These are phyloP conservation scores for Gryllus bimaculatus DNA, from an alignment of 1,140 invertebrate genomes.

Conservation along the genomic window DNA sequence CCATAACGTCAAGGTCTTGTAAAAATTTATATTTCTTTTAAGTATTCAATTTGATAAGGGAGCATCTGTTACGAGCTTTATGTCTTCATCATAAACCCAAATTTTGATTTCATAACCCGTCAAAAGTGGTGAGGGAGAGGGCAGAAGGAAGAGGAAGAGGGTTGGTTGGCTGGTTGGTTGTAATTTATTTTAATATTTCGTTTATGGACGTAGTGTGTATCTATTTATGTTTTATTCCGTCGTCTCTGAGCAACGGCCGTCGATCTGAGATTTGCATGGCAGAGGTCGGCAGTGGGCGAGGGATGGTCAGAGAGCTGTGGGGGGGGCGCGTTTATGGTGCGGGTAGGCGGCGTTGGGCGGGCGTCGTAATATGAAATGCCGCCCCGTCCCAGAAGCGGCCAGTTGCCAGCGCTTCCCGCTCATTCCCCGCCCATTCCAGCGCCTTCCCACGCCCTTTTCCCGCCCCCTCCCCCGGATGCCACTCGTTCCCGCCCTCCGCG, in stretches of 20 bases:
- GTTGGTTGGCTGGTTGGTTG: background rate
- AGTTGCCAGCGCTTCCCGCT: background rate
- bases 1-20: background rate
- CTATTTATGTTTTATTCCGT: slow-evolving; percentile 2
- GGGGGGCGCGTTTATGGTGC: background rate
- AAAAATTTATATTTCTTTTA: background rate
- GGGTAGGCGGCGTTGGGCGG: no score
- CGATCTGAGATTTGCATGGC: background rate
- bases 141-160: background rate
- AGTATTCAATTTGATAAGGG: background rate
- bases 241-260: background rate
- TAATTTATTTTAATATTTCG: background rate
- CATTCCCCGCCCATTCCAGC: background rate
- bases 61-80: background rate
- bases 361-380: background rate
- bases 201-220: background rate
- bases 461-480: background rate
- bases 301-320: no score
- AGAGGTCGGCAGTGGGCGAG: background rate
- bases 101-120: background rate
- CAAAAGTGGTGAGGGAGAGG: background rate
- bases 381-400: background rate
- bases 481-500: no score
- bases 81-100: background rate
- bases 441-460: no score